Conservation (phyloP, 2,797 vertebrate species). For the Myotis vivesi region DNA sequence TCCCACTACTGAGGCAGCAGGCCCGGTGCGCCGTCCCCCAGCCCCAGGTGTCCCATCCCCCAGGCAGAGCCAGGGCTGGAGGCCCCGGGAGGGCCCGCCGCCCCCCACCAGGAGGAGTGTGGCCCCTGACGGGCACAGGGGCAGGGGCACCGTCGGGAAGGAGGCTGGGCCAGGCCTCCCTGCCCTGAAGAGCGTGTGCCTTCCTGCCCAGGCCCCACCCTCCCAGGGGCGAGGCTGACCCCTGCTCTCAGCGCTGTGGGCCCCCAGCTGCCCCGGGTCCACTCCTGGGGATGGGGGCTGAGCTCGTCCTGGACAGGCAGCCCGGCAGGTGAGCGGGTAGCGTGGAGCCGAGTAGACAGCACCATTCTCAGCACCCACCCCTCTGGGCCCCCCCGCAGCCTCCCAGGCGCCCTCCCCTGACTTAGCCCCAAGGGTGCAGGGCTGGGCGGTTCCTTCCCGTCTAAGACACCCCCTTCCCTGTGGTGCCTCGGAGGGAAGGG, state of each 20-base stretch:
- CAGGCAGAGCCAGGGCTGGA: background rate
- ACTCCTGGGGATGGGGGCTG: too few species aligned
- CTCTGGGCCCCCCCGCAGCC: background rate
- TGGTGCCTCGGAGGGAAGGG: background rate
- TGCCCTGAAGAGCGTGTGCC: background rate
- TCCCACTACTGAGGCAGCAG: background rate
- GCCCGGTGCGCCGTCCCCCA: background rate
- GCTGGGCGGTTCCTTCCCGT: too few species aligned
- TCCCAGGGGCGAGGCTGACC: background rate
- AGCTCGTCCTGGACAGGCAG: too few species aligned
- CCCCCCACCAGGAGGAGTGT: fast-evolving
- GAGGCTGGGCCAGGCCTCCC: background rate
- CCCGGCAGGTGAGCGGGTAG: background rate
- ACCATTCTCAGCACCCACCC: background rate
- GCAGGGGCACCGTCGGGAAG: background rate
- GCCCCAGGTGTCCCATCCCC: too few species aligned
- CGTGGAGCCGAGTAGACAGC: background rate
- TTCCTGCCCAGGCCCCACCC: background rate
- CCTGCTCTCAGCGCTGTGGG: background rate
- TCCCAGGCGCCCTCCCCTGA: background rate
- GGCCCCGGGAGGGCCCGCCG: fast-evolving
- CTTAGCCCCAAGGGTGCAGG: background rate
- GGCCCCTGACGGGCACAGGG: background rate
- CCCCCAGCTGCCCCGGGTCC: too few species aligned
- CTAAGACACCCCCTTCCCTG: background rate